phyloP scores from a whole-genome alignment of 1,140 invertebrate genomes.

The Hylaeus anthracinus region DNA sequence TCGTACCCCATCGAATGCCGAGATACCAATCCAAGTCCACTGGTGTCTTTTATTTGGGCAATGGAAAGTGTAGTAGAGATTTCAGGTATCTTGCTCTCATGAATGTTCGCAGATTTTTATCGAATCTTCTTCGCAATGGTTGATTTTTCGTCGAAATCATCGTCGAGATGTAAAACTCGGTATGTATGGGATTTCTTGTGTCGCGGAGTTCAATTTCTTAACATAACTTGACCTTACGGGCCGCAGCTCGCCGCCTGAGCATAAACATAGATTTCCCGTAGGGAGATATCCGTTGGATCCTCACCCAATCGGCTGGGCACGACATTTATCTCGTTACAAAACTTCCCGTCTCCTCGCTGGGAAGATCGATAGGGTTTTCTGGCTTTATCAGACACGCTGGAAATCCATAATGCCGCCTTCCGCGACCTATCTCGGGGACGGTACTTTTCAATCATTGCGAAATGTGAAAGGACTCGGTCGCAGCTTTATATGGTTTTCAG shows the following conservation, averaged over 20 bases:
- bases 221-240: conserved; percentile 6
- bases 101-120: not conserved
- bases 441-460: conserved; percentile 52
- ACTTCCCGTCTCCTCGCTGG: not conserved
- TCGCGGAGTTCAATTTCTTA: not conserved
- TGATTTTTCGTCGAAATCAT: no score
- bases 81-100: no score
- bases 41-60: no score
- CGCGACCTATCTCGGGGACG: conserved; percentile 37
- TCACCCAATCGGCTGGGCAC: conserved; percentile 29
- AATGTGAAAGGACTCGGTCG: conserved; percentile 46
- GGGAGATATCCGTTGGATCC: conserved; percentile 31
- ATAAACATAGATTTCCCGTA: conserved; percentile 26
- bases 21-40: no score
- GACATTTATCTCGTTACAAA: conserved; percentile 46
- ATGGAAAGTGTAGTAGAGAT: no score
- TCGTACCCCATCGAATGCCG: no score
- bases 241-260: not conserved
- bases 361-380: conserved; percentile 38
- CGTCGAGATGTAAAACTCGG: not conserved
- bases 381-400: conserved; percentile 40
- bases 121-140: no score
- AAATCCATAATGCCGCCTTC: conserved; percentile 46
- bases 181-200: conserved; percentile 11
- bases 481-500: conserved; percentile 50